Evolutionary conservation across 2,888 invertebrate genomes (phyloP), one percentile per base, ranked within the genome.

Genomic region (Ectemnius lituratus): DNA sequence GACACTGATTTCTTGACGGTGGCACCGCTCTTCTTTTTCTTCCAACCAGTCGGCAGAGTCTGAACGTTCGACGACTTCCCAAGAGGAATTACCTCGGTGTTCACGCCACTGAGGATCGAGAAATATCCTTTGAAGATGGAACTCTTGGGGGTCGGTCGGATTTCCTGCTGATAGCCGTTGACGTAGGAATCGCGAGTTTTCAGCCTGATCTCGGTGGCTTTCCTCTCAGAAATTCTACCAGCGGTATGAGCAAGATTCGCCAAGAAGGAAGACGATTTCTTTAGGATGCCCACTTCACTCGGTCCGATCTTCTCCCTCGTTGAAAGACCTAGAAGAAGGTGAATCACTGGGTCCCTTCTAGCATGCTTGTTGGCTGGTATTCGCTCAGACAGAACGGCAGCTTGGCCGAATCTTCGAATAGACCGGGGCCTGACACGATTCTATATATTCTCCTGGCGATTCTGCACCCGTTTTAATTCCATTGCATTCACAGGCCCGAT

Each of bases 1-100:
- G 90, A 90, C 3, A 90, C 90, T 6, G 88, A 89, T 71, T 90
- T 90, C 70, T 89, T 90, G 13, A 87, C 86, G 2, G 80, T 78
- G 2, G 47, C 47, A 1, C 65, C 47, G 18, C 62, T 69, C 16
- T 71, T 52, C 27, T 78, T 81, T 59, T 81, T 83, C 56, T 78
- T 83, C 66, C 82, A 78, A 57, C 75, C 73, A 62, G 59, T 77
- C 47, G 80, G 80, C 52, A 86, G 71, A 47, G 82, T 84, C 28
- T 80, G 84, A 18, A 79, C 82, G 65, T 82, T 86, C 56, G 84
- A 79, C 52, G 84, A 82, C 60, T 81, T 78, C 60, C 62, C 73
- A 16, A 83, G 71, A 8, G 64, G 63, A 6, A 52, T 46, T n/a
- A 67, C 62, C 5, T 69, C 71, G 45, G 57, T 16, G 20, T 23